Evolutionary conservation across 2,797 vertebrate species (phyloP).

Genomic region (Acipenser oxyrinchus): DNA sequence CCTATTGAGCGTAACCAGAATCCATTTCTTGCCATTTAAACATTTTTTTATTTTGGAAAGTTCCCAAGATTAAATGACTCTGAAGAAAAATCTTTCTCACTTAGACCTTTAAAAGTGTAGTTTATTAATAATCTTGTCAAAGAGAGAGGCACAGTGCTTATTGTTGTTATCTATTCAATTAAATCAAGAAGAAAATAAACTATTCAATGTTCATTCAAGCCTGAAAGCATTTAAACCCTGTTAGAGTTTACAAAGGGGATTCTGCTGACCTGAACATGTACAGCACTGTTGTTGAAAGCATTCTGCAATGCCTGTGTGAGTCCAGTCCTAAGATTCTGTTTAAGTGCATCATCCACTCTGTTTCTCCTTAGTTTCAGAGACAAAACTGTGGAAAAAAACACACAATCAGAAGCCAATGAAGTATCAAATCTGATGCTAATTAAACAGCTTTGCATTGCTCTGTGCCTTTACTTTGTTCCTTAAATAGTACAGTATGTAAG

Average conservation of each 20-base stretch:
- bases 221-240: not conserved
- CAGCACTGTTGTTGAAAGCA: slow-evolving; percentile 73
- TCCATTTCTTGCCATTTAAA: not conserved
- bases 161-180: no score
- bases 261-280: slow-evolving; percentile 73
- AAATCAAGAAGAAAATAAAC: no score
- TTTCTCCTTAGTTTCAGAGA: slow-evolving; percentile 79
- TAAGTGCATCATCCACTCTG: slow-evolving; percentile 71
- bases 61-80: slow-evolving; percentile 32
- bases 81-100: not conserved
- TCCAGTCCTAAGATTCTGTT: slow-evolving; percentile 75
- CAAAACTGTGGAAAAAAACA: slow-evolving; percentile 62
- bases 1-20: no score
- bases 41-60: slow-evolving; percentile 17
- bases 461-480: no score
- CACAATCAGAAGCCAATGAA: slow-evolving; percentile 5
- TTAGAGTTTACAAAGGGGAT: not conserved
- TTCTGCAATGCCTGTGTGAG: slow-evolving; percentile 78
- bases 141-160: no score
- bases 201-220: not conserved
- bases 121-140: no score
- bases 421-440: not conserved
- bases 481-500: no score
- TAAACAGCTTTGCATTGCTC: not conserved
- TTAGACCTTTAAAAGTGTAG: no score